phyloP scores from a whole-genome alignment of 2,888 invertebrate species.

The Mayetiola destructor region DNA sequence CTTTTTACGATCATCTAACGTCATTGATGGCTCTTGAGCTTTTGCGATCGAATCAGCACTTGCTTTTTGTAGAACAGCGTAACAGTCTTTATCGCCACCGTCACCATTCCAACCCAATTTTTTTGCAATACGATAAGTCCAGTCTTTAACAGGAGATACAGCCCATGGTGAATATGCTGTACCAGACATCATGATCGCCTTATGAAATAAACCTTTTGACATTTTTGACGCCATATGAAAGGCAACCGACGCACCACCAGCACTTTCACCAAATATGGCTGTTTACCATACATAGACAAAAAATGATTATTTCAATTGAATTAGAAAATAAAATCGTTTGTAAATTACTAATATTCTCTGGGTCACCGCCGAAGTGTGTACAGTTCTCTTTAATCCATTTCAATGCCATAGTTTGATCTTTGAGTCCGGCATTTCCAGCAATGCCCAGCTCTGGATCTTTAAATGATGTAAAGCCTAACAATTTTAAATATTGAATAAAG shows the following conservation, averaged over 20 bases:
- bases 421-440: slow-evolving; percentile 40
- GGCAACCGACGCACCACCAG: slow-evolving; percentile 37
- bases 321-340: slow-evolving; percentile 18
- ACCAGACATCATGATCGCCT: slow-evolving; percentile 31
- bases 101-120: slow-evolving; percentile 20
- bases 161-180: slow-evolving; percentile 29
- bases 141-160: slow-evolving; percentile 23
- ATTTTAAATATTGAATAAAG: no score
- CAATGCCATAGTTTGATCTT: slow-evolving; percentile 38
- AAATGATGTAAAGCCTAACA: slow-evolving; percentile 36
- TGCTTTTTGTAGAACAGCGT: slow-evolving; percentile 26
- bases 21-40: slow-evolving; percentile 24
- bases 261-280: slow-evolving; percentile 37
- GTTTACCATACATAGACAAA: background rate
- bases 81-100: slow-evolving; percentile 28
- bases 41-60: slow-evolving; percentile 26
- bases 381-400: slow-evolving; percentile 39
- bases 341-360: slow-evolving; percentile 32
- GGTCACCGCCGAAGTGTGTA: slow-evolving; percentile 37
- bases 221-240: slow-evolving; percentile 36
- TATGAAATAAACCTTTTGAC: slow-evolving; percentile 31
- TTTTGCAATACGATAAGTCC: slow-evolving; percentile 28
- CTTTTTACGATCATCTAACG: slow-evolving; percentile 25
- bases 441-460: slow-evolving; percentile 35
- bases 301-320: background rate